These are phyloP conservation scores for Hyperoodon ampullatus DNA, from an alignment of 2,113 vertebrate species.

Conservation along the genomic window DNA sequence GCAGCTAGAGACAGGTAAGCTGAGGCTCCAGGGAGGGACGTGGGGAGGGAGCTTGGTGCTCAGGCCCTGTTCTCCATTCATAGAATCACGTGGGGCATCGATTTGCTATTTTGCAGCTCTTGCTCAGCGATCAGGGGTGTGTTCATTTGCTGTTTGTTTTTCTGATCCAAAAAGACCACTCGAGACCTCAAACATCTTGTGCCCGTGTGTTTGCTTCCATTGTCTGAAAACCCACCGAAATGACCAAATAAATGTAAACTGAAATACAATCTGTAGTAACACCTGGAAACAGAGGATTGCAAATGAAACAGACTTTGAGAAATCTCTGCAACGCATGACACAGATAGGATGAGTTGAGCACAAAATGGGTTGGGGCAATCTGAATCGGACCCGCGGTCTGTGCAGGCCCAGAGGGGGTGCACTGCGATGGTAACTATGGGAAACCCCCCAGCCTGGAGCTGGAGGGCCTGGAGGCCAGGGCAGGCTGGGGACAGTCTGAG, in stretches of 20 bases:
- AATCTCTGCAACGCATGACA: not conserved
- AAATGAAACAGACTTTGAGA: not conserved
- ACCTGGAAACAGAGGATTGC: too few relatives aligned
- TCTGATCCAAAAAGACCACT: not conserved
- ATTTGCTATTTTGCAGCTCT: not conserved
- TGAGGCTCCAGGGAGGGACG: not conserved
- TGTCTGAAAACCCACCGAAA: not conserved
- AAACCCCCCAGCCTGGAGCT: not conserved
- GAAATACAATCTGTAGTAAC: not conserved
- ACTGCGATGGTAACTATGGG: rapidly evolving
- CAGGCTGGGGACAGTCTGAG: not conserved
- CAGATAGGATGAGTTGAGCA: not conserved
- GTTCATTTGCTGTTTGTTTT: not conserved
- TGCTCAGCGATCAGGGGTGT: not conserved
- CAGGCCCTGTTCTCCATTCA: not conserved
- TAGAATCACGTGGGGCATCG: rapidly evolving
- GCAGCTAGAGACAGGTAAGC: too few relatives aligned
- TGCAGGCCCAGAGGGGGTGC: not conserved
- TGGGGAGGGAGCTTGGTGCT: rapidly evolving
- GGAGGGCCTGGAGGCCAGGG: not conserved
- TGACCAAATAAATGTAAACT: not conserved
- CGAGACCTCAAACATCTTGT: not conserved
- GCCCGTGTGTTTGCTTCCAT: not conserved
- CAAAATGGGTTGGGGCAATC: rapidly evolving
- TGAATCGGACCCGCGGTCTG: rapidly evolving